A percentile compares a stretch with the other conserved stretches of the same genome.
Evolutionary conservation across 1,140 invertebrate species (phyloP).

Genomic region (Meloidogyne chitwoodi): DNA sequence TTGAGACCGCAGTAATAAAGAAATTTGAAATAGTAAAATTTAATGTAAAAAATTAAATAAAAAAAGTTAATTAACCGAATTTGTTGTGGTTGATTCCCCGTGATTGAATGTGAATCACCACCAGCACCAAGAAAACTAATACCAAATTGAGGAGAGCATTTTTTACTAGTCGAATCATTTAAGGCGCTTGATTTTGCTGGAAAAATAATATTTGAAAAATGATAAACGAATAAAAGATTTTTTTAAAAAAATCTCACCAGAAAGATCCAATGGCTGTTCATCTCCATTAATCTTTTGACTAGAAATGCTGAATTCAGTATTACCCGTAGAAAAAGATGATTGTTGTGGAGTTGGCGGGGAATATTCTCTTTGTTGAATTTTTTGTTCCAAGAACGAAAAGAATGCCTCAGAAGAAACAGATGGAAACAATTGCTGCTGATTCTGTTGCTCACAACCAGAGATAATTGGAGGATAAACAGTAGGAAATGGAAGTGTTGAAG

Average conservation of each 20-base stretch:
- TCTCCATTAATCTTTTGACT: neutral
- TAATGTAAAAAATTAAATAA: neutral
- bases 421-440: neutral
- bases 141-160: neutral
- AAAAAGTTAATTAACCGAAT: neutral
- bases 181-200: neutral
- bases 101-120: neutral
- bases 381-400: neutral
- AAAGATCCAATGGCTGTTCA: neutral
- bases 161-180: neutral
- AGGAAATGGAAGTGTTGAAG: neutral
- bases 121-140: neutral
- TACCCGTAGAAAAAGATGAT: neutral
- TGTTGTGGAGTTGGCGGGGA: neutral
- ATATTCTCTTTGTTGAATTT: neutral
- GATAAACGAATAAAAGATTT: neutral
- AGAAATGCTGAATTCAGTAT: neutral
- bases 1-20: too few species aligned
- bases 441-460: neutral
- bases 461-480: neutral
- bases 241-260: neutral
- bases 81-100: neutral
- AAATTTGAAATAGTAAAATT: too few species aligned
- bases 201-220: neutral
- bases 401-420: slow-evolving; percentile 2